phyloP scores from a whole-genome alignment of 2,113 vertebrate species.

The Dolichotis patagonum region DNA sequence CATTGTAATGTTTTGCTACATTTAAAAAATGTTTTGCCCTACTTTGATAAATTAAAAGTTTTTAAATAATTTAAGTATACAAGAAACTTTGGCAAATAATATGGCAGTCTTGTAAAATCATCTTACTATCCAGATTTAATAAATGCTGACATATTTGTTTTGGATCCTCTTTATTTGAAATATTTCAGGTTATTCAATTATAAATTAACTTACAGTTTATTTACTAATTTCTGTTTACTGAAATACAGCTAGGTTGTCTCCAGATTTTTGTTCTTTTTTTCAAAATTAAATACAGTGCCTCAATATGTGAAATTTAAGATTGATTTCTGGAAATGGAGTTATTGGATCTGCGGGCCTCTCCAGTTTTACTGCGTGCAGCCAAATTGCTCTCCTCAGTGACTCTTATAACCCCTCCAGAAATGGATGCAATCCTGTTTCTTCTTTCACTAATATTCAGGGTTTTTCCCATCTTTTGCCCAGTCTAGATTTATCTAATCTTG shows the following conservation, averaged over 20 bases:
- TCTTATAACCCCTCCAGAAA: not conserved
- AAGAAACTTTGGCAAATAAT: not conserved
- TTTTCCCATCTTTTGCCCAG: not conserved
- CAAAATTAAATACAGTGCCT: too few relatives aligned
- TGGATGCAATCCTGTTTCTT: not conserved
- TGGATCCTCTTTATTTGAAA: not conserved
- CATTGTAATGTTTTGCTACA: not conserved
- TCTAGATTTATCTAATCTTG: constrained; percentile 2
- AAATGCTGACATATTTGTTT: not conserved
- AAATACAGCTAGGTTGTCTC: not conserved
- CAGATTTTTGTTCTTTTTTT: not conserved
- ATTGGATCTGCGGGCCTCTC: not conserved
- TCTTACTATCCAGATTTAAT: not conserved
- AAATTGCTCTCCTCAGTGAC: not conserved
- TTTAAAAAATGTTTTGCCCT: not conserved
- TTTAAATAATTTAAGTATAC: not conserved
- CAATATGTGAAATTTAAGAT: not conserved
- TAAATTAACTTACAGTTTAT: not conserved
- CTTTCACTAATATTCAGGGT: not conserved
- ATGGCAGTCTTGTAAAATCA: not conserved
- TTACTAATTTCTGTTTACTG: not conserved
- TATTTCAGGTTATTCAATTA: not conserved
- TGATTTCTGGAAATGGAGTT: not conserved
- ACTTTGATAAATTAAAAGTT: not conserved
- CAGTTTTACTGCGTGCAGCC: not conserved